Percentiles rank a stretch among this genome's conserved stretches.
phyloP scores from a whole-genome alignment of 2,797 vertebrate genomes.

The Phrynocephalus forsythii region DNA sequence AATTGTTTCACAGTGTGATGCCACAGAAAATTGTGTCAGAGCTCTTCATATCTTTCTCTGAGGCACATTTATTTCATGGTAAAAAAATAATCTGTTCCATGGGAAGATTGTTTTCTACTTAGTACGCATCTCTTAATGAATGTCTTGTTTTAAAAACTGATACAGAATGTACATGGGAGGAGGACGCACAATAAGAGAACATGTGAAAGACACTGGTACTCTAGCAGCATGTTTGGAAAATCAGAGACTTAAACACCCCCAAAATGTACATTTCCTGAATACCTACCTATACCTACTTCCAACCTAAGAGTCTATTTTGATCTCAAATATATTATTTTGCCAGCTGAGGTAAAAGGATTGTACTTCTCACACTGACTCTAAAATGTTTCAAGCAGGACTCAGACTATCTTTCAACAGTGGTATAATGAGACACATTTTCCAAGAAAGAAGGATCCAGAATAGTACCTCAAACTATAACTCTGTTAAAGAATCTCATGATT shows the following conservation, averaged over 20 bases:
- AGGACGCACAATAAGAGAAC: background rate
- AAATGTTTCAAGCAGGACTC: background rate
- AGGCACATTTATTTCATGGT: background rate
- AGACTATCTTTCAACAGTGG: background rate
- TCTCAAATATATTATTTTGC: background rate
- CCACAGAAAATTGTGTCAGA: constrained; percentile 34
- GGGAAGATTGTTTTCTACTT: background rate
- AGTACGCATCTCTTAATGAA: background rate
- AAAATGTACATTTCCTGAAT: constrained; percentile 9
- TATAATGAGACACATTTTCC: background rate
- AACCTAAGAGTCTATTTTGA: background rate
- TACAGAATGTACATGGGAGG: background rate
- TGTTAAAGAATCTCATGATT: constrained; percentile 56
- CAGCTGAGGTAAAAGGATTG: background rate
- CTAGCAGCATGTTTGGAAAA: constrained; percentile 11
- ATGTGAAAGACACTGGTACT: background rate
- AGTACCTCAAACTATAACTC: constrained; percentile 44
- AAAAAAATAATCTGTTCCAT: background rate
- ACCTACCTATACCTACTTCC: background rate
- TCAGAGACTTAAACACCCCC: background rate
- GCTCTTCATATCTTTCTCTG: constrained; percentile 25
- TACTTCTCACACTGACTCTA: background rate
- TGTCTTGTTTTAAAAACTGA: background rate
- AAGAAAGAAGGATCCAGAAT: background rate
- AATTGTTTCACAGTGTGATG: background rate